Conservation (phyloP, 2,888 invertebrate species). For the Dolomedes plantarius region DNA sequence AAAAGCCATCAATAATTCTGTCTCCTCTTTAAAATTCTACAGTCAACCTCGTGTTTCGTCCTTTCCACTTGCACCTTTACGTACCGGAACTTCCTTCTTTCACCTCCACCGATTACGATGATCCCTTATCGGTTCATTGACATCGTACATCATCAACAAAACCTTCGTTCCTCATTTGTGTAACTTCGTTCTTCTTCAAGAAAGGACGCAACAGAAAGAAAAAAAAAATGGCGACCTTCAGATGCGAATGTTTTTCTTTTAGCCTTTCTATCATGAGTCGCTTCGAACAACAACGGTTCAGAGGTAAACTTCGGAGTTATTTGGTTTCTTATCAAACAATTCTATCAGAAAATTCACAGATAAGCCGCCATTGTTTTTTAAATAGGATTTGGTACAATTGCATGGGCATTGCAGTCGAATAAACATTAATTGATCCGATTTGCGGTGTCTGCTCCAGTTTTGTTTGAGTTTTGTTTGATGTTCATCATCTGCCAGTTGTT, state of each 20-base stretch:
- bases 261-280: neutral
- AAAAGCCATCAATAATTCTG: too few relatives aligned
- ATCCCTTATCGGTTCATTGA: neutral
- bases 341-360: neutral
- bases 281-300: neutral
- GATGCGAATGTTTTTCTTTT: neutral
- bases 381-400: neutral
- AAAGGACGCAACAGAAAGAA: neutral
- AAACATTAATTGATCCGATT: constrained; percentile 1
- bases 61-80: neutral
- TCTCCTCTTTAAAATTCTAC: too few relatives aligned
- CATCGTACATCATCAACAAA: neutral
- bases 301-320: neutral
- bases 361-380: neutral
- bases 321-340: neutral
- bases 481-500: too few relatives aligned
- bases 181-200: neutral
- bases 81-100: constrained; percentile 6
- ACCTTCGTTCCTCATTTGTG: neutral
- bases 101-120: neutral
- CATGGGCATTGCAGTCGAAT: neutral
- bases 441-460: neutral
- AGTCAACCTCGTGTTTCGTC: too few relatives aligned
- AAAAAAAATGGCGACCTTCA: neutral
- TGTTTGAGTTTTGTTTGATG: neutral